A percentile compares a stretch with the other conserved stretches of the same genome.
phyloP scores from a whole-genome alignment of 2,888 invertebrate genomes.

The Drepana falcataria region DNA sequence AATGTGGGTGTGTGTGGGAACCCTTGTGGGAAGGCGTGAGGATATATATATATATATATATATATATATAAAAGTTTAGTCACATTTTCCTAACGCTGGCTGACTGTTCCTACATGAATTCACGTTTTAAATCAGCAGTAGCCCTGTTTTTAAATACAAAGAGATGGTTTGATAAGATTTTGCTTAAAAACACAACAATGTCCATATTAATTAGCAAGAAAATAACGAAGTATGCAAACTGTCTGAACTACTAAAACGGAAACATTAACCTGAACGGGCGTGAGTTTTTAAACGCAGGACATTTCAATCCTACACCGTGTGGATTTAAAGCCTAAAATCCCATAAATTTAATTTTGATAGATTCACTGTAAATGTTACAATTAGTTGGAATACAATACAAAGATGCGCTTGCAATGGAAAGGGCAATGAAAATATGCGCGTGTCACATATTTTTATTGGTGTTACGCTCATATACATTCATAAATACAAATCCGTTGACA shows the following conservation, averaged over 20 bases:
- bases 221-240: constrained; percentile 29
- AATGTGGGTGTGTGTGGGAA: too few relatives aligned
- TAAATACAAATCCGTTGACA: too few relatives aligned
- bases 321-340: constrained; percentile 52
- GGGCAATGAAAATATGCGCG: constrained; percentile 4
- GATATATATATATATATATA: too few relatives aligned
- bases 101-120: too few relatives aligned
- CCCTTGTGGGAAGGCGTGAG: too few relatives aligned
- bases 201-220: constrained; percentile 18
- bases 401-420: constrained; percentile 22
- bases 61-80: too few relatives aligned
- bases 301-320: constrained; percentile 46
- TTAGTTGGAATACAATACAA: constrained; percentile 39
- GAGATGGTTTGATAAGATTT: not conserved
- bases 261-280: constrained; percentile 25
- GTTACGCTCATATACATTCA: too few relatives aligned
- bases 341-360: constrained; percentile 68
- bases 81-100: too few relatives aligned
- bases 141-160: not conserved
- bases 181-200: constrained; percentile 15
- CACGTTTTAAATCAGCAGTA: not conserved
- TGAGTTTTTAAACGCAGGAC: constrained; percentile 30
- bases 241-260: constrained; percentile 24
- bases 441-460: not conserved
- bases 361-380: constrained; percentile 50